Base-by-base conservation (phyloP, 2,113 vertebrate species). In the human region DNA sequence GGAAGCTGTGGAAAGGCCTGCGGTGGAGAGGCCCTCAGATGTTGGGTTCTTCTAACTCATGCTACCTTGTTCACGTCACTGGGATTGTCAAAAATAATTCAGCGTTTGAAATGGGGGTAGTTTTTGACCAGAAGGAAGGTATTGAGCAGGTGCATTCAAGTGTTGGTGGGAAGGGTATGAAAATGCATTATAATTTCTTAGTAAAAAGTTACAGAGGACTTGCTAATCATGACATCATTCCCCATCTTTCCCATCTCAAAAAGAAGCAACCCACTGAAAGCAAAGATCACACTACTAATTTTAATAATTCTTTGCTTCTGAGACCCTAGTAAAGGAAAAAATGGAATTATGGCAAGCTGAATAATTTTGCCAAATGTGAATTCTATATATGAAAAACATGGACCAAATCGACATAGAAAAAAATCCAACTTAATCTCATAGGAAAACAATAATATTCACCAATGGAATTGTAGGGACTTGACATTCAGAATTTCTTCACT, bases 401-500 rank as follows among this genome's bases (percentile, higher is more conserved):
- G 25, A 80, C 30, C n/a, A 52, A 43, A 66, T 25, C 80, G 32
- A 64, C 25, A 40, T 3, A 55, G 40, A 22, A 57, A 83, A 83
- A 27, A 95, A 13, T 3, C 6, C 13, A 27, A 48, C 14, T 32
- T 88, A 91, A 92, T 80, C 3, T 70, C 38, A 83, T 79, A 45
- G 40, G 4, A 6, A 52, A 82, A 66, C 57, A 13, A 57, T 30
- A 87, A 52, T 16, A 57, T n/a, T 57, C 8, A 75, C 52, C 40
- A 89, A 48, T n/a, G 48, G 14, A 66, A n/a, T 50, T 52, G 7
- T 20, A 66, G 73, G 61, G 17, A 70, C 27, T 79, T 57, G 73
- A 82, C 32, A 38, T 48, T 91, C 55, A 92, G 55, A 72, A 83
- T 75, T 68, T 92, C 72, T 91, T 97, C 40, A 80, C 12, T 86